These are phyloP conservation scores for Romanomermis culicivorax DNA, from an alignment of 2,888 invertebrate species.

Conservation along the genomic window DNA sequence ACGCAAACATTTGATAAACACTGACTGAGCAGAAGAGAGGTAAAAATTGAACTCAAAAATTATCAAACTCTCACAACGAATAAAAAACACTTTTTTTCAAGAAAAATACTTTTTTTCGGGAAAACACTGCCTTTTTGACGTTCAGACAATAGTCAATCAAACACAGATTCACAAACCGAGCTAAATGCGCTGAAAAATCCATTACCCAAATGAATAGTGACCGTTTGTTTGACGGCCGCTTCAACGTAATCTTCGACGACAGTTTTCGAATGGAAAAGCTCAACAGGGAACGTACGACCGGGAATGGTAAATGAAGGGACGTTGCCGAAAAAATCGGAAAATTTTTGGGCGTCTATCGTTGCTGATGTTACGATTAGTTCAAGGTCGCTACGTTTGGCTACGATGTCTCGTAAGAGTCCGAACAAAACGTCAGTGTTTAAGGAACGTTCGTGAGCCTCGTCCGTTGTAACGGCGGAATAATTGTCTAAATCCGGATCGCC, in stretches of 20 bases:
- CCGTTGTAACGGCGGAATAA: slow-evolving; percentile 96
- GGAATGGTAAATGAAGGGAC: slow-evolving; percentile 90
- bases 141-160: too few species aligned
- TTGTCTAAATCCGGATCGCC: slow-evolving; percentile 86
- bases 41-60: too few species aligned
- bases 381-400: slow-evolving; percentile 58
- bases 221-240: slow-evolving; percentile 80
- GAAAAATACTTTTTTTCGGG: too few species aligned
- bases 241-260: slow-evolving; percentile 96
- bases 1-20: too few species aligned
- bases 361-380: slow-evolving; percentile 91
- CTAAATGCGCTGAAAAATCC: too few species aligned
- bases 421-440: slow-evolving; percentile 94
- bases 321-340: slow-evolving; percentile 94
- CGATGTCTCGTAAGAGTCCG: slow-evolving; percentile 42
- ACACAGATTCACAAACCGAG: too few species aligned
- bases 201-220: slow-evolving; percentile 79
- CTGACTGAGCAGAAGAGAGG: too few species aligned
- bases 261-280: slow-evolving; percentile 71
- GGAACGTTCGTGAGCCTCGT: slow-evolving; percentile 95
- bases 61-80: too few species aligned
- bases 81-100: too few species aligned
- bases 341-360: slow-evolving; percentile 95
- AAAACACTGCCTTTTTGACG: too few species aligned
- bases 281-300: slow-evolving; percentile 92